Conservation (phyloP, 1,140 invertebrate genomes). For the Drosophila santomea region DNA sequence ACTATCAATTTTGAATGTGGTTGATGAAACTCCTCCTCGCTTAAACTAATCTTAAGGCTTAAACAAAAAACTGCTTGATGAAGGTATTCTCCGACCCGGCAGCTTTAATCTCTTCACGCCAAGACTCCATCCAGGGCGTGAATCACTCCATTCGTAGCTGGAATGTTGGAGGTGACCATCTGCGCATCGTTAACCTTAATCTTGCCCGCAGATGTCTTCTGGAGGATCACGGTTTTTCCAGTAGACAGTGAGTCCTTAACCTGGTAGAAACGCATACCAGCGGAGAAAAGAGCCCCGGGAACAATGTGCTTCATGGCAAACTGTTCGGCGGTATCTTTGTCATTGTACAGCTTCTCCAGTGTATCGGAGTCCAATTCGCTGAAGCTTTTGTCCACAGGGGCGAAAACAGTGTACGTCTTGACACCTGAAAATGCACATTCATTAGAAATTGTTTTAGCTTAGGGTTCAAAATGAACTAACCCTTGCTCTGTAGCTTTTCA, state of each 20-base stretch:
- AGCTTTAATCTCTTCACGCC: conserved; percentile 60
- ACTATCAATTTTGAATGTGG: conserved; percentile 67
- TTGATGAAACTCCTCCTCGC: conserved; percentile 46
- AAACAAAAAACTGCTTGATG: conserved; percentile 42
- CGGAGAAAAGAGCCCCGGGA: conserved; percentile 91
- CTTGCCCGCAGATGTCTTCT: conserved; percentile 91
- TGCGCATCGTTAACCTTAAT: conserved; percentile 92
- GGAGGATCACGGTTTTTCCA: conserved; percentile 88
- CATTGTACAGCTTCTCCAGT: conserved; percentile 86
- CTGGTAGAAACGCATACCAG: conserved; percentile 94
- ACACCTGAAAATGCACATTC: conserved; percentile 86
- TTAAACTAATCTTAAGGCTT: conserved; percentile 51
- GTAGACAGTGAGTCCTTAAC: conserved; percentile 90
- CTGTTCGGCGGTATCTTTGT: conserved; percentile 88
- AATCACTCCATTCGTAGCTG: conserved; percentile 94
- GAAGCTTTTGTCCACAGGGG: conserved; percentile 93
- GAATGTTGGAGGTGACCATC: conserved; percentile 92
- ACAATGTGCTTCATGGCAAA: conserved; percentile 92
- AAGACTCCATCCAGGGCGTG: conserved; percentile 92
- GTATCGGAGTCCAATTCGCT: conserved; percentile 88
- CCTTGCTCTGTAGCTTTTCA: conserved; percentile 87
- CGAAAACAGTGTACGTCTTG: conserved; percentile 94
- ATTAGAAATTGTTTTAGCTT: neutral
- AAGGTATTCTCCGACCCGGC: conserved; percentile 13
- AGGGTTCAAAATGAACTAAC: conserved; percentile 22